Conservation (phyloP, 2,113 vertebrate genomes). For the Lepus americanus region DNA sequence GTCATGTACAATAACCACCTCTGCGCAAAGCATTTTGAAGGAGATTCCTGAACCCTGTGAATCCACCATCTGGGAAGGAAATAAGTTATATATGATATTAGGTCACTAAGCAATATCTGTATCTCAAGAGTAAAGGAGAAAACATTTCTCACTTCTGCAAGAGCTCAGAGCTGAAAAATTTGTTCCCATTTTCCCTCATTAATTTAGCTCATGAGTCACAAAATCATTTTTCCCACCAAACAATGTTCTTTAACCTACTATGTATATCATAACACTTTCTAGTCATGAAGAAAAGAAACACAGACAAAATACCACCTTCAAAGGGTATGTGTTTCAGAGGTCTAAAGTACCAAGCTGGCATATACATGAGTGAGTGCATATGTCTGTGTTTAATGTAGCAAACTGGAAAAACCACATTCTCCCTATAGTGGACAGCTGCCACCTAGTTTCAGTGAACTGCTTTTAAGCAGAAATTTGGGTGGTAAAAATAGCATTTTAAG, state of each 20-base stretch:
- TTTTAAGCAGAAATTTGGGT: background rate
- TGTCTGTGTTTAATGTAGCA: too few species aligned
- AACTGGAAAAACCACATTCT: background rate
- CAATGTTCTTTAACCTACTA: constrained; percentile 18
- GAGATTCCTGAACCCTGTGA: background rate
- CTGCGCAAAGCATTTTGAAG: background rate
- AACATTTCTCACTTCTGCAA: background rate
- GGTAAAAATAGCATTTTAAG: too few species aligned
- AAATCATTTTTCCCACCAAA: constrained; percentile 11
- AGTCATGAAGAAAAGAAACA: constrained; percentile 28
- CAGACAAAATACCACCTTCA: background rate
- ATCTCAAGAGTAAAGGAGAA: background rate
- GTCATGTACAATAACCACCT: too few species aligned
- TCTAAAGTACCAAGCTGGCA: background rate
- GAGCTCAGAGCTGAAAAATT: background rate
- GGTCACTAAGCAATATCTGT: background rate
- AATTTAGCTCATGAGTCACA: constrained; percentile 34
- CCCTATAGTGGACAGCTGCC: background rate
- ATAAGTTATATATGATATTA: background rate
- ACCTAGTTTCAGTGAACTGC: background rate
- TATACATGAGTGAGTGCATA: too few species aligned
- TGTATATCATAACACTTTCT: background rate
- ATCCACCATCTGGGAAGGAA: background rate
- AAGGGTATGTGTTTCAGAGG: background rate
- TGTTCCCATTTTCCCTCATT: background rate